Conservation (phyloP, 2,797 vertebrate species). For the Petrocephalus sullivani region DNA sequence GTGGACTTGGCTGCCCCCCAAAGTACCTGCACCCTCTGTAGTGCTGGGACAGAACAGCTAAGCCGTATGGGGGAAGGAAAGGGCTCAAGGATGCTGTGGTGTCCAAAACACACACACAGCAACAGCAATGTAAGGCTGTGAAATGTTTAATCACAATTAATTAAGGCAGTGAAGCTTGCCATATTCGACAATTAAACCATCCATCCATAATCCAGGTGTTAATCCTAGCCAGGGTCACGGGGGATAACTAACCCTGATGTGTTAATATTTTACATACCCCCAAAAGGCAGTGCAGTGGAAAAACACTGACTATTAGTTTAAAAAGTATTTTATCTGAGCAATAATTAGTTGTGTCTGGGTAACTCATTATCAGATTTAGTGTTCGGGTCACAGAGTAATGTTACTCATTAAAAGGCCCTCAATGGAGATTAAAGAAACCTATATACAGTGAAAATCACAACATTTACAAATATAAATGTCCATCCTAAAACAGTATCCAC, state of each 20-base stretch:
- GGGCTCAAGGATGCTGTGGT: not conserved
- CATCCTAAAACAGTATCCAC: not conserved
- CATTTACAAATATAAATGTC: not conserved
- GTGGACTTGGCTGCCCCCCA: not conserved
- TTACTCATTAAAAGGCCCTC: not conserved
- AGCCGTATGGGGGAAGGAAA: not conserved
- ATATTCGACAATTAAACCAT: not conserved
- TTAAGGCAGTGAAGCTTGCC: not conserved
- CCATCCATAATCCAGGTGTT: not conserved
- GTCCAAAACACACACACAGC: not conserved
- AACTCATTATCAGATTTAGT: conserved; percentile 1
- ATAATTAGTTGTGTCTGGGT: not conserved
- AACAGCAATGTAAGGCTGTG: not conserved
- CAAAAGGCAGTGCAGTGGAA: not conserved
- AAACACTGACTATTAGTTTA: conserved; percentile 4
- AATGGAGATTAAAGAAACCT: not conserved
- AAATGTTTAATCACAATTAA: not conserved
- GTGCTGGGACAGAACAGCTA: not conserved
- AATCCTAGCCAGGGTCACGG: not conserved
- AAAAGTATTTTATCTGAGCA: not conserved
- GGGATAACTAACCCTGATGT: not conserved
- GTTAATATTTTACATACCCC: not conserved
- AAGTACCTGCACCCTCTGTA: not conserved
- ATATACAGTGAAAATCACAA: not conserved
- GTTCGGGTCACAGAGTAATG: not conserved